These are phyloP conservation scores for Cataglyphis altisquamis DNA, from an alignment of 2,888 invertebrate genomes.

Conservation along the genomic window DNA sequence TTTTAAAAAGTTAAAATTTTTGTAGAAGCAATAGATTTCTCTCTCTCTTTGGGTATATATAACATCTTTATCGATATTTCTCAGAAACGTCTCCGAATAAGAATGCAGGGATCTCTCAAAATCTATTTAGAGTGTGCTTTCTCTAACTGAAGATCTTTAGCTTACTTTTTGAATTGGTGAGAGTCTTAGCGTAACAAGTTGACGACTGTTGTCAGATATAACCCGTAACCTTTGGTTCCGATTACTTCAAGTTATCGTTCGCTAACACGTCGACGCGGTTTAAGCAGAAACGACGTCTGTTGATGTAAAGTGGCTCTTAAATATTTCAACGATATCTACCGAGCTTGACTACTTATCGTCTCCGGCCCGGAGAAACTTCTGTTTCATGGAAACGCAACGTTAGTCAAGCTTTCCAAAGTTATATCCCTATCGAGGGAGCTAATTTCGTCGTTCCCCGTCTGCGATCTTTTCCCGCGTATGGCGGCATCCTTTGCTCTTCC, in stretches of 20 bases:
- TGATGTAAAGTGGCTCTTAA: constrained; percentile 66
- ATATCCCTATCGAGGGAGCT: constrained; percentile 44
- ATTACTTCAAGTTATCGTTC: constrained; percentile 52
- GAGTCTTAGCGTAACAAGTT: not conserved
- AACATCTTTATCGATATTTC: not conserved
- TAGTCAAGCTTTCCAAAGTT: constrained; percentile 70
- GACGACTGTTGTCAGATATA: not conserved
- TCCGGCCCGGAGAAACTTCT: constrained; percentile 72
- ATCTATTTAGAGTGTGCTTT: not conserved
- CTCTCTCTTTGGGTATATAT: not conserved
- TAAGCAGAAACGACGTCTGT: constrained; percentile 30
- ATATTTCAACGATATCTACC: constrained; percentile 72
- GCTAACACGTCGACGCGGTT: constrained; percentile 34
- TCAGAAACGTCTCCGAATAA: not conserved
- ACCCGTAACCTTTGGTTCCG: constrained; percentile 27
- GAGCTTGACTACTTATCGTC: constrained; percentile 74
- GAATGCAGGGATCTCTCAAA: constrained; percentile 4
- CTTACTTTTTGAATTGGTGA: not conserved
- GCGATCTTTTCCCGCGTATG: not conserved
- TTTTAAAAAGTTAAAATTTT: not conserved
- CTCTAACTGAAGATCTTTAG: not conserved
- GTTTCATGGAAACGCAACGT: constrained; percentile 71
- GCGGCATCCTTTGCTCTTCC: constrained; percentile 16
- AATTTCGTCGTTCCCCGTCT: constrained; percentile 45
- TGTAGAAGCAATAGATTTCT: not conserved